Evolutionary conservation across 2,888 invertebrate species (phyloP), one percentile per base, ranked within the genome.

Genomic region (Apamea crenata): DNA sequence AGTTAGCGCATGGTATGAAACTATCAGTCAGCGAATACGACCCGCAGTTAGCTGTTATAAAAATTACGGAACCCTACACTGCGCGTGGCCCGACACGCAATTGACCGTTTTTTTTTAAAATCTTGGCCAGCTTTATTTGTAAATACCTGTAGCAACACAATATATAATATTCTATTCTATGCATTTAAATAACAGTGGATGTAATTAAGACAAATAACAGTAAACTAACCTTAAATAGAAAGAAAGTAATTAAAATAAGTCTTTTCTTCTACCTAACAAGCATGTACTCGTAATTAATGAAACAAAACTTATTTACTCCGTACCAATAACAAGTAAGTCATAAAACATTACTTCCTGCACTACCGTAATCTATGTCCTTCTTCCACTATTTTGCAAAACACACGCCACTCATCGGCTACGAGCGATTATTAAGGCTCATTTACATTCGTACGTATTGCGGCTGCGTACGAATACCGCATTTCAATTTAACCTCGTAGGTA

Each of bases 401-500:
- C 80, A 66, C 29, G 66, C 47, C 29, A 56, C 2, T 65, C 61
- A 56, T 61, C 29, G 25, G n/a, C 68, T 78, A 10, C n/a, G 63
- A 47, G 10, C 29, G 40, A 67, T 61, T 67, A 80, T 66, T 69
- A 77, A 47, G 25, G 65, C 59, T 53, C 29, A 87, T 88, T 85
- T 87, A 75, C 77, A 77, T 74, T 59, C 5, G 25, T n/a, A 12
- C 36, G 65, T 65, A 61, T 29, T 63, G 56, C 67, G 65, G 36
- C 67, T 66, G 66, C 77, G 67, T 53, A 70, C 47, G 66, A 76
- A 72, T 53, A 66, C 77, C 72, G 61, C 66, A 77, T 73, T 84
- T 85, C 72, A 81, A 77, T 85, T 81, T 66, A 69, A 74, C 75
- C 61, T 78, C 70, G 18, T 75, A 77, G 70, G 74, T 80, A 68